These are phyloP conservation scores for Anas platyrhynchos DNA, from an alignment of 2,113 vertebrate species.

Conservation along the genomic window DNA sequence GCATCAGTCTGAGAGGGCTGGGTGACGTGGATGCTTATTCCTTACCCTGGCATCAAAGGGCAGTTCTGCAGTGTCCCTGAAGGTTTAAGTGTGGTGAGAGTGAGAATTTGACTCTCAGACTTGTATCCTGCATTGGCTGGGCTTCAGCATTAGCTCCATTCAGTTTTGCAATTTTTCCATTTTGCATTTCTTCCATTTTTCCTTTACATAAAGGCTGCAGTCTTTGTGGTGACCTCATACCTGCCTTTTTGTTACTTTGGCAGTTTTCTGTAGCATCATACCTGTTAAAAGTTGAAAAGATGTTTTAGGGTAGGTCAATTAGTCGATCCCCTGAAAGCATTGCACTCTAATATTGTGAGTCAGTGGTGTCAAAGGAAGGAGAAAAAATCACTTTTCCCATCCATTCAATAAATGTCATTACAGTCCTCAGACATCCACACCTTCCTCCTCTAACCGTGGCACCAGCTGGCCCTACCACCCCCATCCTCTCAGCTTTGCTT, in stretches of 20 bases:
- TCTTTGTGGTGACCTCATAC: neutral
- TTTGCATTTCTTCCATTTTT: neutral
- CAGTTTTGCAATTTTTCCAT: neutral
- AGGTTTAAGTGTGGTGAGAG: neutral
- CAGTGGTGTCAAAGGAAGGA: neutral
- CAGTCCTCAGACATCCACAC: neutral
- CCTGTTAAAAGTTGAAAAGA: neutral
- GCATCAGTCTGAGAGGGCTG: neutral
- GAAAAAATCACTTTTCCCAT: neutral
- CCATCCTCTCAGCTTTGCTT: neutral
- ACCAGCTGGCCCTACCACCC: neutral
- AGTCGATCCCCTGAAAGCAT: neutral
- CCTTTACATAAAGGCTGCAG: neutral
- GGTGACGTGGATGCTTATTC: neutral
- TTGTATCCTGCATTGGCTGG: neutral
- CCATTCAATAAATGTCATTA: neutral
- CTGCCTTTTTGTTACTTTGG: neutral
- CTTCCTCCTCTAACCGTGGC: neutral
- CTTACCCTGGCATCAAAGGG: neutral
- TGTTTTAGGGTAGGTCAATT: slow-evolving; percentile 6
- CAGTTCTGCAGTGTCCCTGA: neutral
- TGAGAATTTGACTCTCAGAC: neutral
- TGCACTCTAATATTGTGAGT: neutral
- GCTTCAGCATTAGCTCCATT: neutral
- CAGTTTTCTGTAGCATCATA: neutral